These are phyloP conservation scores for Ciconia boyciana DNA, from an alignment of 2,113 vertebrate species.

Conservation along the genomic window DNA sequence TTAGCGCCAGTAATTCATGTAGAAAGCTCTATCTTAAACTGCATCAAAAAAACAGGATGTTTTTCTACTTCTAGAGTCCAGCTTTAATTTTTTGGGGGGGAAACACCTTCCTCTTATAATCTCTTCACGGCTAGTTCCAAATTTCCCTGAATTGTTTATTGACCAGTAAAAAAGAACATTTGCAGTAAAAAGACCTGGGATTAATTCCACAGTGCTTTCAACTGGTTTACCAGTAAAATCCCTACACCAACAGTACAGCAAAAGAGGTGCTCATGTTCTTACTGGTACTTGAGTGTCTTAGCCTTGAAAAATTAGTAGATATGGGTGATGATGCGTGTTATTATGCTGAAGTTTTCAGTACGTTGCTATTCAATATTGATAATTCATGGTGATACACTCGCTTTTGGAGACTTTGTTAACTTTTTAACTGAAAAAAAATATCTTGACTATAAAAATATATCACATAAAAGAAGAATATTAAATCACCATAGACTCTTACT, in stretches of 20 bases:
- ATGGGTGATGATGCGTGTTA: background rate
- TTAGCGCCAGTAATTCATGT: slow-evolving; percentile 9
- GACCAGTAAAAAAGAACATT: background rate
- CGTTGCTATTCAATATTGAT: rapidly evolving
- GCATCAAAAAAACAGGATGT: slow-evolving; percentile 51
- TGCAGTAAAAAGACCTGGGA: background rate
- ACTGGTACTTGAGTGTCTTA: background rate
- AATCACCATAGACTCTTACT: background rate
- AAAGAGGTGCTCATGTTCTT: background rate
- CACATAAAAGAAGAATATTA: background rate
- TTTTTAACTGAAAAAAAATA: background rate
- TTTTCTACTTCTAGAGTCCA: background rate
- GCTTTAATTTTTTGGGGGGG: background rate
- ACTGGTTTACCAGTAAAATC: background rate
- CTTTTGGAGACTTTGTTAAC: background rate
- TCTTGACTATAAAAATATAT: background rate
- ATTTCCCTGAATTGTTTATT: slow-evolving; percentile 52
- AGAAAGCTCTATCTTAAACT: slow-evolving; percentile 28
- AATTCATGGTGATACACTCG: background rate
- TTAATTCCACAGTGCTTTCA: background rate
- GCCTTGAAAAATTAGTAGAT: background rate
- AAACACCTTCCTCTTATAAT: slow-evolving; percentile 10
- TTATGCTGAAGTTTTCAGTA: background rate
- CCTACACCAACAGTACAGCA: rapidly evolving
- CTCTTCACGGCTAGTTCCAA: background rate